Conservation (phyloP, 2,113 vertebrate species). For the Nannobrachium achirus region DNA sequence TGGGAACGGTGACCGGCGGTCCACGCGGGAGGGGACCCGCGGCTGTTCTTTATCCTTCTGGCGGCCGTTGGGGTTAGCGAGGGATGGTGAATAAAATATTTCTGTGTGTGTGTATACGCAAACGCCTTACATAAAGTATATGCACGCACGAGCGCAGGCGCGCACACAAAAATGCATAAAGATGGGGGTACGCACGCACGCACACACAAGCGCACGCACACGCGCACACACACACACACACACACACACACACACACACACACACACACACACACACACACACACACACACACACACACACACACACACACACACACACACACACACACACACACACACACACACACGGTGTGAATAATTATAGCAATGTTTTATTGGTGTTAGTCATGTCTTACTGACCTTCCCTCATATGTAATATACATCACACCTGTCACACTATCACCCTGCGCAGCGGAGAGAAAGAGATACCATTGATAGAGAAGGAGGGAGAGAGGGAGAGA, state of each 20-base stretch:
- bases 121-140: constrained; percentile 7
- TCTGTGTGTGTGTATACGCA: background rate
- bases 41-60: constrained; percentile 24
- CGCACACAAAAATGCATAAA: no score
- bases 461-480: constrained; percentile 10
- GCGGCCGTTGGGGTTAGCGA: background rate
- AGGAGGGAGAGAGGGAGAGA: constrained; percentile 11
- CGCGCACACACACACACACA: background rate
- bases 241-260: background rate
- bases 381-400: constrained; percentile 19
- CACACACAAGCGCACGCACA: no score
- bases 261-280: background rate
- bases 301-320: background rate
- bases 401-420: constrained; percentile 10
- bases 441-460: background rate
- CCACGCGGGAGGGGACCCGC: constrained; percentile 14
- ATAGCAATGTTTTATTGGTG: background rate
- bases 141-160: no score
- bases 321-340: background rate
- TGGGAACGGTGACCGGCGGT: constrained; percentile 30
- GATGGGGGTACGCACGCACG: no score
- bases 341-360: constrained; percentile 6
- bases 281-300: background rate
- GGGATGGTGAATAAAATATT: constrained; percentile 28
- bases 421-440: background rate